phyloP scores from a whole-genome alignment of 2,888 invertebrate genomes.

The Acrobasis suavella region DNA sequence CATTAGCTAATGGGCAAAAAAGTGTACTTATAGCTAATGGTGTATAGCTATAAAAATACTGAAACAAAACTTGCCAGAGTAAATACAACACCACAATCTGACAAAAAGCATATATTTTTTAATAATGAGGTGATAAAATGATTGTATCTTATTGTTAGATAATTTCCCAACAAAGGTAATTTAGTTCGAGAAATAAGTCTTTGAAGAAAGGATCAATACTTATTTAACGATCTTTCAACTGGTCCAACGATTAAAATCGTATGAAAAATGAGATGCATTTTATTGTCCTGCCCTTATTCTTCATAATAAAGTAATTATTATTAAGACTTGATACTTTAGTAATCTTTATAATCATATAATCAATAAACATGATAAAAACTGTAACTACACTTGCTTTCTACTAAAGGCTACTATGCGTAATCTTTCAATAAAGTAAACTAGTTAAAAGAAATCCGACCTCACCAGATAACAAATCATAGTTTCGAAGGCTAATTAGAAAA shows the following conservation, averaged over 20 bases:
- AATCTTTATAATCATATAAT: not conserved
- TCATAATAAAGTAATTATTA: not conserved
- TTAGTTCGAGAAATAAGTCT: too few species aligned
- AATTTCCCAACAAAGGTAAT: too few species aligned
- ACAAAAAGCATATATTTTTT: too few species aligned
- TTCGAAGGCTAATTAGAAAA: conserved; percentile 16
- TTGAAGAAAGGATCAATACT: too few species aligned
- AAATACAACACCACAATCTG: too few species aligned
- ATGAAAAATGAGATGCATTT: not conserved
- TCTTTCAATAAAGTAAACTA: not conserved
- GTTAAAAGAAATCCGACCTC: not conserved
- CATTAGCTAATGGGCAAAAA: too few species aligned
- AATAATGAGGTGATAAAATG: too few species aligned
- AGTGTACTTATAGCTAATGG: too few species aligned
- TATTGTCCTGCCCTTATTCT: not conserved
- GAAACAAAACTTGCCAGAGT: too few species aligned
- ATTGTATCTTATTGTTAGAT: too few species aligned
- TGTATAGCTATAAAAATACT: too few species aligned
- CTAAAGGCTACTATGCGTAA: conserved; percentile 1
- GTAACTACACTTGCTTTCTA: not conserved
- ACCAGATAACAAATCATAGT: not conserved
- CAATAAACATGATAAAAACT: not conserved
- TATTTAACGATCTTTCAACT: conserved; percentile 1
- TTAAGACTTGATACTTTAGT: not conserved
- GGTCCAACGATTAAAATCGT: conserved; percentile 2